Percentiles rank a stretch among this genome's conserved stretches.
Evolutionary conservation across 2,113 vertebrate species (phyloP).

Genomic region (Oryzias javanicus): DNA sequence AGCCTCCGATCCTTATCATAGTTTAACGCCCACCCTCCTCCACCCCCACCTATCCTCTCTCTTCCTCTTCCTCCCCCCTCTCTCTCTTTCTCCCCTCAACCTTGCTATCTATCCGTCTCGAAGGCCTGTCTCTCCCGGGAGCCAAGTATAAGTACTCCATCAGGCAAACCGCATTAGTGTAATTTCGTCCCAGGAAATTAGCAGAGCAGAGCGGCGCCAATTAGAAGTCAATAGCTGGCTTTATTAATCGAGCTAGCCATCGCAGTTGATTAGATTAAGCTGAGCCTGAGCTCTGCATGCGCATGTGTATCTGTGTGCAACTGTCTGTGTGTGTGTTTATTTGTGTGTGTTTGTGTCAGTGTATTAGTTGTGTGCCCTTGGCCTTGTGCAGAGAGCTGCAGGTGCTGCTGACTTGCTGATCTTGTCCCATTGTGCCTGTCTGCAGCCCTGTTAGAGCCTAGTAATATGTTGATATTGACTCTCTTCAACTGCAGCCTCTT

Average conservation of each 20-base stretch:
- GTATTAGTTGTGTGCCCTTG: conserved; percentile 34
- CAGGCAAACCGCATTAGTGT: conserved; percentile 83
- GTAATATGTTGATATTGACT: conserved; percentile 79
- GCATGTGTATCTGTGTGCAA: conserved; percentile 26
- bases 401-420: conserved; percentile 78
- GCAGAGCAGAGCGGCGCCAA: conserved; percentile 99
- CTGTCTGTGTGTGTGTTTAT: conserved; percentile 54
- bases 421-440: conserved; percentile 76
- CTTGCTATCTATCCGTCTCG: conserved; percentile 76
- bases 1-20: conserved; percentile 79
- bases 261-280: conserved; percentile 98
- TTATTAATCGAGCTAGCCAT: conserved; percentile 90
- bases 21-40: conserved; percentile 59
- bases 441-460: conserved; percentile 68
- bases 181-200: conserved; percentile 90
- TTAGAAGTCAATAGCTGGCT: conserved; percentile 99
- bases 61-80: conserved; percentile 30
- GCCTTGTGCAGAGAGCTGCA: conserved; percentile 44
- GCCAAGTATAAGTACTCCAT: conserved; percentile 80
- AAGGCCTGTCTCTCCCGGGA: conserved; percentile 76
- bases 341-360: conserved; percentile 52
- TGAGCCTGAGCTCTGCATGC: conserved; percentile 54
- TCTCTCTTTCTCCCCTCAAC: conserved; percentile 48
- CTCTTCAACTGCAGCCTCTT: conserved; percentile 54
- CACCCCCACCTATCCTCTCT: neutral